phyloP scores from a whole-genome alignment of 2,113 vertebrate genomes.

The Speoplatyrhinus poulsoni region DNA sequence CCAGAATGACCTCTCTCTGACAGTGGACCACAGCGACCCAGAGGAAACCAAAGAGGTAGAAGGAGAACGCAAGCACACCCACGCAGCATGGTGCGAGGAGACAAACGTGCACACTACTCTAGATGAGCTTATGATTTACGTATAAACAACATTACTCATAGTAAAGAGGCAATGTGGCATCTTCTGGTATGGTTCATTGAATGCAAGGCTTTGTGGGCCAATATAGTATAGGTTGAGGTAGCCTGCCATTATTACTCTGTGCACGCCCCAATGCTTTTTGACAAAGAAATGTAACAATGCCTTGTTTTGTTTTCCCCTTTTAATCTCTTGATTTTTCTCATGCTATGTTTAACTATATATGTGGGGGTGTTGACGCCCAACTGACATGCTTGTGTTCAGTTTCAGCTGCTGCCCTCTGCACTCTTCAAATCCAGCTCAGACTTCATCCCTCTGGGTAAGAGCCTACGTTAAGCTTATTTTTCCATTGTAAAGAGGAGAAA shows the following conservation, averaged over 20 bases:
- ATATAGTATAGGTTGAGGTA: too few species aligned
- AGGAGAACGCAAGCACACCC: neutral
- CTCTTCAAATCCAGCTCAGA: constrained; percentile 96
- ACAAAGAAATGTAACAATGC: too few species aligned
- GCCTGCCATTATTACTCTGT: too few species aligned
- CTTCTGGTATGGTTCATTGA: too few species aligned
- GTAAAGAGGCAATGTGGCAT: too few species aligned
- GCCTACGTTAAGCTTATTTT: constrained; percentile 8
- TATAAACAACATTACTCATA: neutral
- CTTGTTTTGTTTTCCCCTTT: too few species aligned
- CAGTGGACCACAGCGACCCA: constrained; percentile 96
- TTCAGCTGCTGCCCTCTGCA: constrained; percentile 95
- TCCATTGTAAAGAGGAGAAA: too few species aligned
- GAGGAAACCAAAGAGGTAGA: constrained; percentile 97
- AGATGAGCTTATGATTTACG: neutral
- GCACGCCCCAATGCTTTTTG: too few species aligned
- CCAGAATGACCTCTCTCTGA: constrained; percentile 95
- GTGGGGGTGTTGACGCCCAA: neutral
- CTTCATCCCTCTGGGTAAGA: constrained; percentile 95
- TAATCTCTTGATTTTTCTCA: too few species aligned
- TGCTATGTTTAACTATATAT: neutral
- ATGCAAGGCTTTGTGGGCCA: too few species aligned
- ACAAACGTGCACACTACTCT: neutral
- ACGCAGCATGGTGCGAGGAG: neutral
- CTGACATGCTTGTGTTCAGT: constrained; percentile 72